Base-by-base conservation (phyloP, 2,113 vertebrate species). In the Mastomys coucha region DNA sequence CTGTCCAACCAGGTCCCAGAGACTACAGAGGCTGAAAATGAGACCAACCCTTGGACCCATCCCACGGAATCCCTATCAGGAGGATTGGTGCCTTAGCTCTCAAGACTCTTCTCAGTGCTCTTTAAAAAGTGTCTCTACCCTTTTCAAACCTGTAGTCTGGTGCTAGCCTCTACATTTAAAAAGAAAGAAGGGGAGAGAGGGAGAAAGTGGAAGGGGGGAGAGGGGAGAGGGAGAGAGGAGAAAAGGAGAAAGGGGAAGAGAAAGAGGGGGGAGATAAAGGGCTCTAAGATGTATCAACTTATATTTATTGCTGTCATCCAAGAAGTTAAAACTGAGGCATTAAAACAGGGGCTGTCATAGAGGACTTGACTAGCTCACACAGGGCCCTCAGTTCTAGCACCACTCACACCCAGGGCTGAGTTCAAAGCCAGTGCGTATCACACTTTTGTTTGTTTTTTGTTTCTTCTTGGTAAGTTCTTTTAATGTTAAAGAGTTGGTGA, bases 1-100 rank as follows among this genome's bases (percentile, higher is more conserved):
- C 92, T 97, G 92, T 56, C 94, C 28, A 45, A 45, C 91, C 77
- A 97, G 94, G 81, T 93, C 7, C 88, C 28, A 1, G 77, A 91
- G n/a, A 49, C 9, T 51, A 5, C 28, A 67, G 58, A 65, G 36
- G 60, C 72, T 22, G 36, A 94, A 69, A 72, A 49, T 45, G 80
- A 63, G 75, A 53, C 65, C 42, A 26, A 20, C 17, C 70, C 33
- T 81, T 2, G 5, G 7, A 42, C 33, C 2, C 28, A 63, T 60
- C 1, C 39, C 63, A 26, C 6, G 1, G 84, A 88, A 73, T 19
- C 8, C 19, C 60, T n/a, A 26, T 69, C 22, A 22, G 39, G 39
- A 33, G 19, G 39, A 13, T 33, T 45, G 91, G 31, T 49, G 53
- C 2, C 36, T 33, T 22, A 53, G 24, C 13, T 82, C 56, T 94